Evolutionary conservation across 2,797 vertebrate species (phyloP), one percentile per base, ranked within the genome.

Genomic region (Myoxocephalus aenaeus): DNA sequence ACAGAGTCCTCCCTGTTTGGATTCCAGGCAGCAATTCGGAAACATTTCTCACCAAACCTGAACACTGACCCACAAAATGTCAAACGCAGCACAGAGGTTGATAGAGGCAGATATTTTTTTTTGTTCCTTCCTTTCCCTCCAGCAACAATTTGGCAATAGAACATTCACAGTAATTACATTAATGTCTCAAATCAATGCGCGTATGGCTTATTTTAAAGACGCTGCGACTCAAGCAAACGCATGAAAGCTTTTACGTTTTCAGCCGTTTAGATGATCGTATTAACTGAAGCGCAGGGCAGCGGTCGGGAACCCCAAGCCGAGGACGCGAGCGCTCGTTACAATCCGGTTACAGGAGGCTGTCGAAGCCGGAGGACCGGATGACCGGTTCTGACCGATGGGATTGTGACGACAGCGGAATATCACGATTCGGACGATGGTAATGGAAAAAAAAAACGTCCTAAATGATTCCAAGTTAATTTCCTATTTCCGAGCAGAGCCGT

Each of bases 1-100:
- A 73, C 18, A 32, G 5, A 53, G 54, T 57, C 7, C 12, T 50
- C 42, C 7, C 42, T 3, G 22, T 57, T 68, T 64, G 72, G 10
- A n/a, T 70, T 72, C 71, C 80, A 77, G 62, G 65, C 58, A 76
- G 38, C 42, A 71, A 57, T 62, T 73, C 22, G 10, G 64, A 32
- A 74, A 65, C 57, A 68, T 71, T 73, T 73, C 75, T 42, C 66
- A 75, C 36, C 25, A 71, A 74, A 75, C 70, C 67, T 70, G 56
- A 83, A 73, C 63, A 46, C 29, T 59, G 38, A 77, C 58, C 44
- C 14, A 32, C 59, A 54, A 65, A 54, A 66, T 79, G 72, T 79
- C 62, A 62, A 75, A 53, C 3, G 22, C 40, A 61, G 34, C 57
- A 40, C 13, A 51, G 63, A 72, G 65, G 68, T 36, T 51, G 25